Base-by-base conservation (phyloP, 1,140 invertebrate genomes). In the Bemisia tabaci region DNA sequence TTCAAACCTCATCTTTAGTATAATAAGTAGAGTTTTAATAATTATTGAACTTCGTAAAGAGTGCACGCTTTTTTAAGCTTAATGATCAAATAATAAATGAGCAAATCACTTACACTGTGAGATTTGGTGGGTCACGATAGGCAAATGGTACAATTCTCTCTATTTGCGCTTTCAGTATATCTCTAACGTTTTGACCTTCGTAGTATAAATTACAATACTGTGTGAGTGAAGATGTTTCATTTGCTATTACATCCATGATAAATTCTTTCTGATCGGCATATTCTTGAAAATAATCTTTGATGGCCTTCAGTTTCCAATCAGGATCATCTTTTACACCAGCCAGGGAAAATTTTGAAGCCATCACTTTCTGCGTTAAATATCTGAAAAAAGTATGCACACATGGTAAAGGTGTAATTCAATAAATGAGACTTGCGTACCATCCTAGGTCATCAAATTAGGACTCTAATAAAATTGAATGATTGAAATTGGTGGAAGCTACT, bases 341-440 rank as follows among this genome's bases (percentile, higher is more conserved):
- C 22, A 91, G 74, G 39, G 84, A 83, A 69, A 90, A 87, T 67
- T 87, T 81, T 71, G 88, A 83, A 17, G 87, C 86, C 79, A 89
- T 85, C 5, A 87, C 84, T 78, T 82, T 83, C 0, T 84, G 84
- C 59, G 84, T 80, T 21, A 89, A 59, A 26, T 62, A 68, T 24
- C 65, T 70, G 61, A 12, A 65, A 68, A 64, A 21, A 58, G 26
- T 24, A 24, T 5, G 33, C 21, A 64, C n/a, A n/a, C n/a, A n/a
- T n/a, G n/a, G n/a, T n/a, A n/a, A n/a, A n/a, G n/a, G n/a, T n/a
- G n/a, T n/a, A n/a, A n/a, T n/a, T n/a, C n/a, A n/a, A n/a, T n/a
- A n/a, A n/a, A n/a, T n/a, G n/a, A n/a, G n/a, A n/a, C n/a, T n/a
- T n/a, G n/a, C n/a, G n/a, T n/a, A n/a, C n/a, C n/a, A n/a, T n/a